These are phyloP conservation scores for Chaetodon trifascialis DNA, from an alignment of 2,113 vertebrate genomes.

Conservation along the genomic window DNA sequence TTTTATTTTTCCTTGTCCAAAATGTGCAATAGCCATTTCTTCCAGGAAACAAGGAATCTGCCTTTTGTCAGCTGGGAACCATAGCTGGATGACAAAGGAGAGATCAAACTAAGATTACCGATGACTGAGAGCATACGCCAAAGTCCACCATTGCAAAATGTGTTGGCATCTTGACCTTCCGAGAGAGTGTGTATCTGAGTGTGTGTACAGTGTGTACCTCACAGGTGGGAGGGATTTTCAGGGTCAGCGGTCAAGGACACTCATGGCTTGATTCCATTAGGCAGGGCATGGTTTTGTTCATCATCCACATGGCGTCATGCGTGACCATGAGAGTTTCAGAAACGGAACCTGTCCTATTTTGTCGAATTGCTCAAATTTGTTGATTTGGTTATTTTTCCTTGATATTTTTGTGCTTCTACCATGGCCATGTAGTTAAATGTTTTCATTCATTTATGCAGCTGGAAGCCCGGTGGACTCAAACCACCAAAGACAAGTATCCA, in stretches of 20 bases:
- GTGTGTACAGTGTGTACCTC: neutral
- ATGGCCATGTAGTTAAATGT: too few relatives aligned
- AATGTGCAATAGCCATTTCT: conserved; percentile 12
- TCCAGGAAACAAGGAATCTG: conserved; percentile 6
- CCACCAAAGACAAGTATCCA: neutral
- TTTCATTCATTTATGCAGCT: too few relatives aligned
- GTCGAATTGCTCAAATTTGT: too few relatives aligned
- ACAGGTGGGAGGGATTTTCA: conserved; percentile 3
- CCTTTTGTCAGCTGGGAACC: conserved; percentile 30
- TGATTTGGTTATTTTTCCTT: too few relatives aligned
- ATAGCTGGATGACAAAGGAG: conserved; percentile 35
- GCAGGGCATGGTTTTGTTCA: too few relatives aligned
- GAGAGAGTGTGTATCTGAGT: neutral
- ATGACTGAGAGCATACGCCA: neutral
- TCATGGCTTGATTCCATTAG: too few relatives aligned
- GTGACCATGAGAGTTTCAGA: too few relatives aligned
- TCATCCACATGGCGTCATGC: too few relatives aligned
- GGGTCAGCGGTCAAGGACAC: conserved; percentile 25
- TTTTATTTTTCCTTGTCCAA: neutral
- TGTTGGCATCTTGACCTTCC: conserved; percentile 10
- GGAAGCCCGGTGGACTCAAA: too few relatives aligned
- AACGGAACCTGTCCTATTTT: too few relatives aligned
- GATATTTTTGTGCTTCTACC: too few relatives aligned
- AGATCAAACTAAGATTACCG: conserved; percentile 49
- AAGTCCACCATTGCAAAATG: conserved; percentile 17